Conservation (phyloP, 2,113 vertebrate species). For the Heloderma charlesbogerti region DNA sequence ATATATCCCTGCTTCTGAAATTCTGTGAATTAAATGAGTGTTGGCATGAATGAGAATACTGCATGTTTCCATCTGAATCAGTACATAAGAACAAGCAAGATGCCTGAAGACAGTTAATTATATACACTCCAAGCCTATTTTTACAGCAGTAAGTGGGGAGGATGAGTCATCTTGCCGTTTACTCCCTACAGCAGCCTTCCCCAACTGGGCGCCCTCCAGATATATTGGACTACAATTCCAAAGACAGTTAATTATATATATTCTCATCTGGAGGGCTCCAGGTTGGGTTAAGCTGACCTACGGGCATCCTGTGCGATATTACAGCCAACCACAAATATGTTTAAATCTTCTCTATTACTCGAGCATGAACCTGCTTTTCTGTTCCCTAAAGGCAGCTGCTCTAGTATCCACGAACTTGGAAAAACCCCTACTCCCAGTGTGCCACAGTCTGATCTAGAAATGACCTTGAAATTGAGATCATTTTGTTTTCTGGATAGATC, state of each 20-base stretch:
- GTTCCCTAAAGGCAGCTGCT: background rate
- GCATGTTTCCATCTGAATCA: slow-evolving; percentile 10
- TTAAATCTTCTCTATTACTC: slow-evolving; percentile 19
- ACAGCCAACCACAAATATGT: background rate
- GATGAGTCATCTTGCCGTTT: slow-evolving; percentile 41
- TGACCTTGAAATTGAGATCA: background rate
- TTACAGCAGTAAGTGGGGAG: slow-evolving; percentile 17
- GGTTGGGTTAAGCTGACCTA: too few species aligned
- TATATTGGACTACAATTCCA: too few species aligned
- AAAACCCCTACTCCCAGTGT: rapidly evolving
- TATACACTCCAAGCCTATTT: slow-evolving; percentile 33
- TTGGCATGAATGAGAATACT: slow-evolving; percentile 41
- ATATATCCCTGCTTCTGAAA: slow-evolving; percentile 9
- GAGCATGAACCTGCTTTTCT: background rate
- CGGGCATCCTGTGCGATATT: background rate
- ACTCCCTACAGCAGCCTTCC: slow-evolving; percentile 9
- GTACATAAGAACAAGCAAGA: slow-evolving; percentile 25
- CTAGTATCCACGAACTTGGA: rapidly evolving
- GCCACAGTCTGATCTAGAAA: background rate
- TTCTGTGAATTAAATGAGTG: background rate
- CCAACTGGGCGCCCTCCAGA: too few species aligned
- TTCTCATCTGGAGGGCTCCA: too few species aligned
- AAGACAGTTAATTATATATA: too few species aligned
- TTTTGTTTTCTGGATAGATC: background rate
- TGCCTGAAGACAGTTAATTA: slow-evolving; percentile 63